Percentiles rank a stretch among this genome's conserved stretches.
Conservation (phyloP, 2,888 invertebrate species). For the Coenonympha glycerion region DNA sequence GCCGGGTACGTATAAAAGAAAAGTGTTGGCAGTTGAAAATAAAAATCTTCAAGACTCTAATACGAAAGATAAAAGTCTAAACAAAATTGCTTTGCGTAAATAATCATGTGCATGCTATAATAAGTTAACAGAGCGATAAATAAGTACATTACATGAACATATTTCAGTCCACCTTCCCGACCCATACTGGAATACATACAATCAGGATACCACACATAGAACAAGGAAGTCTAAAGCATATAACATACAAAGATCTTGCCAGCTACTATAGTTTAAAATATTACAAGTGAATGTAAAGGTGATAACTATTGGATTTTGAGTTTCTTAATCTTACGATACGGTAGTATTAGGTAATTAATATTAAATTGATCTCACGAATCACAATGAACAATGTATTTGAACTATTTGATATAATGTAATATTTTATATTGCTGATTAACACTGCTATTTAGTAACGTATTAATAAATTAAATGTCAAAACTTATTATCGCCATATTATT, state of each 20-base stretch:
- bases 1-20: constrained; percentile 45
- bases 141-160: constrained; percentile 38
- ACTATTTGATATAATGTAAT: constrained; percentile 34
- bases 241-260: constrained; percentile 62
- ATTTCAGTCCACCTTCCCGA: constrained; percentile 69
- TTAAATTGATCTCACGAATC: constrained; percentile 69
- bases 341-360: constrained; percentile 28
- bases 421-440: constrained; percentile 28
- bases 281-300: constrained; percentile 2
- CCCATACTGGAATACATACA: constrained; percentile 48
- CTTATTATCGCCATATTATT: constrained; percentile 18
- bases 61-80: constrained; percentile 45
- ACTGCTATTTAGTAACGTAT: constrained; percentile 28
- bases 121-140: constrained; percentile 39
- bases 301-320: background rate
- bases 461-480: constrained; percentile 29
- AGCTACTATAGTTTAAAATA: constrained; percentile 47
- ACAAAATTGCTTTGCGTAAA: constrained; percentile 66
- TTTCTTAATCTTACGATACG: background rate
- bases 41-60: constrained; percentile 48
- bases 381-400: constrained; percentile 41
- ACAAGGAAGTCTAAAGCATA: constrained; percentile 54
- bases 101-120: constrained; percentile 59
- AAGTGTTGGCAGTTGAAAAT: constrained; percentile 44
- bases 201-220: constrained; percentile 45